Base-by-base conservation (phyloP, 2,797 vertebrate genomes). In the Pitangus sulphuratus region DNA sequence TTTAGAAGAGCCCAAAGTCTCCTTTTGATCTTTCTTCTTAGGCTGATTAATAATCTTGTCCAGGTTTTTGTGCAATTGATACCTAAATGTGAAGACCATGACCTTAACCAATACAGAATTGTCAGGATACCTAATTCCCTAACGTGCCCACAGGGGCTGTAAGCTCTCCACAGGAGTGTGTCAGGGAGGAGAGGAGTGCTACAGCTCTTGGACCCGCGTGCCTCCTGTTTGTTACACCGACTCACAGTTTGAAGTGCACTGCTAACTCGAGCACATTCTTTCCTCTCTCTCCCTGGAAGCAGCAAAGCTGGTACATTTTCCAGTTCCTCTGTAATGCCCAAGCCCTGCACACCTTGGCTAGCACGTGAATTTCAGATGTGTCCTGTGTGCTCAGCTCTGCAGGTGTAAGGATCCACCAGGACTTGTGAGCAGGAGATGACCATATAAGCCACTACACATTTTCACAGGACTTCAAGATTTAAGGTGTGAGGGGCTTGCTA, bases 361-460 rank as follows among this genome's bases (percentile, higher is more conserved):
- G 31, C 47, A 35, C 62, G 39, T 14, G 68, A 24, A 58, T 60
- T 62, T 84, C 58, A 74, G 84, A 15, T 3, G 39, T 65, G 47
- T 35, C 62, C 72, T 54, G 30, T 75, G 54, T 1, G 2, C 62
- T 31, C 61, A 14, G n/a, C 37, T 37, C 13, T n/a, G 11, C 25
- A n/a, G 2, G 2, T 64, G 30, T 56, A 48, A 86, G 48, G 65
- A 65, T 68, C 50, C 53, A 65, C 24, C 44, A 60, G 12, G 28
- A 26, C 51, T 58, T 50, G 21, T 26, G 37, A 50, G 56, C 7
- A 58, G 54, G 40, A 54, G 45, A 15, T 65, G 31, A 53, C 66
- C n/a, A 4, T 31, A 6, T 20, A 5, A 12, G 51, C 33, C 4
- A 8, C 22, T 30, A 6, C 0, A 0, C 3, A 11, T 51, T 80